phyloP scores from a whole-genome alignment of 2,113 vertebrate species.

The Strix aluco region DNA sequence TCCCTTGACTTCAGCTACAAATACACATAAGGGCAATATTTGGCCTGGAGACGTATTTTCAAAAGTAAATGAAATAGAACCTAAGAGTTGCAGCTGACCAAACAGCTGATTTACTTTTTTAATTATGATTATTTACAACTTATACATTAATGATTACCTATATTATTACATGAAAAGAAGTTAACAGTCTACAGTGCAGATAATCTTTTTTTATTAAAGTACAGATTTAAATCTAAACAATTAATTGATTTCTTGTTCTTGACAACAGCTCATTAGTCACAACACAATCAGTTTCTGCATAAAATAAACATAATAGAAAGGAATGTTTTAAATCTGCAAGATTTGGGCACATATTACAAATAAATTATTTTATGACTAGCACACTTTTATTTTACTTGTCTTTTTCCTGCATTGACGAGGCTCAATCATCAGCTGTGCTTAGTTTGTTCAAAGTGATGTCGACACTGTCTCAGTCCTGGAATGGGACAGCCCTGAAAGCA shows the following conservation, averaged over 20 bases:
- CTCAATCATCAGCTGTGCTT: background rate
- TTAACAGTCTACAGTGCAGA: background rate
- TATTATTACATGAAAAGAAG: background rate
- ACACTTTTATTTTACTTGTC: background rate
- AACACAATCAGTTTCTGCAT: background rate
- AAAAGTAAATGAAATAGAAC: background rate
- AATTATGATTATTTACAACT: background rate
- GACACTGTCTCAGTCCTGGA: background rate
- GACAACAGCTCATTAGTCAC: background rate
- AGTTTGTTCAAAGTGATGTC: background rate
- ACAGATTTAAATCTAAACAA: constrained; percentile 15
- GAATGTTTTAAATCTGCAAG: background rate
- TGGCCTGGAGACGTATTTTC: background rate
- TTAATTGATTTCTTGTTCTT: constrained; percentile 36
- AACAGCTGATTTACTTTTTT: background rate
- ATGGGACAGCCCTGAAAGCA: background rate
- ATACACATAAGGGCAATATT: background rate
- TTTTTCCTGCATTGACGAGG: background rate
- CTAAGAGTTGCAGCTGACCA: background rate
- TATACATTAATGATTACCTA: background rate
- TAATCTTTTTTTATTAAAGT: background rate
- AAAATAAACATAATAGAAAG: background rate
- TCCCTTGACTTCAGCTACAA: background rate
- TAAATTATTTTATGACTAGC: background rate
- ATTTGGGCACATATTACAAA: background rate